These are phyloP conservation scores for Eudyptes chrysolophus DNA, from an alignment of 2,113 vertebrate species.

Conservation along the genomic window DNA sequence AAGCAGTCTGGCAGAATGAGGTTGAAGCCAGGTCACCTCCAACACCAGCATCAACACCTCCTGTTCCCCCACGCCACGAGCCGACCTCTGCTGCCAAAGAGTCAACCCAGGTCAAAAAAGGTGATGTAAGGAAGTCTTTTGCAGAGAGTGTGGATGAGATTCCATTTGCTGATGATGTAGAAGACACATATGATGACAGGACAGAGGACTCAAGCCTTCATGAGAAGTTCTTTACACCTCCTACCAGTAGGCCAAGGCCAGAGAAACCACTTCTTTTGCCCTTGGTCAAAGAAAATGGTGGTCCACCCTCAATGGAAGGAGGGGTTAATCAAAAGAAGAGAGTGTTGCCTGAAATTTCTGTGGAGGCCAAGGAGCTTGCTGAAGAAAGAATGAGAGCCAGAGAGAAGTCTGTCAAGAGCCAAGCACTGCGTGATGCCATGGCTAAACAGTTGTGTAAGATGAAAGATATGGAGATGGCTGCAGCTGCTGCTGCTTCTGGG, in stretches of 20 bases:
- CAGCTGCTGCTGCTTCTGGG: constrained; percentile 41
- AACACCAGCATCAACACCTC: constrained; percentile 28
- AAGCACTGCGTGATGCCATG: constrained; percentile 91
- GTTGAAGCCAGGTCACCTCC: constrained; percentile 40
- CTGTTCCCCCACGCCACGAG: background rate
- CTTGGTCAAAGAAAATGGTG: constrained; percentile 84
- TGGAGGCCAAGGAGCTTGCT: constrained; percentile 91
- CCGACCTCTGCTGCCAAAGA: constrained; percentile 53
- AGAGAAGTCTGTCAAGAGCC: constrained; percentile 95
- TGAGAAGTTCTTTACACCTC: constrained; percentile 86
- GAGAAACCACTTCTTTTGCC: constrained; percentile 72
- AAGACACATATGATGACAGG: constrained; percentile 88
- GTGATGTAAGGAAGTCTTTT: constrained; percentile 86
- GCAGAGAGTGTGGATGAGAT: constrained; percentile 96
- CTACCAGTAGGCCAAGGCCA: constrained; percentile 77
- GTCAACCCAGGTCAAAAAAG: constrained; percentile 65
- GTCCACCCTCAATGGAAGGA: constrained; percentile 71
- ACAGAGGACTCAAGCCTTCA: constrained; percentile 82
- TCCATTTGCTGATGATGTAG: constrained; percentile 94
- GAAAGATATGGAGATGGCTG: constrained; percentile 83
- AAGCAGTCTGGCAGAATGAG: constrained; percentile 77
- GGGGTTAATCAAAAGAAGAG: constrained; percentile 56
- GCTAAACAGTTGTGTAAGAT: constrained; percentile 89
- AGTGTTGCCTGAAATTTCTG: constrained; percentile 79
- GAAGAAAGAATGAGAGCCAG: constrained; percentile 92